phyloP scores from a whole-genome alignment of 1,140 invertebrate genomes.

The Philaenus spumarius region DNA sequence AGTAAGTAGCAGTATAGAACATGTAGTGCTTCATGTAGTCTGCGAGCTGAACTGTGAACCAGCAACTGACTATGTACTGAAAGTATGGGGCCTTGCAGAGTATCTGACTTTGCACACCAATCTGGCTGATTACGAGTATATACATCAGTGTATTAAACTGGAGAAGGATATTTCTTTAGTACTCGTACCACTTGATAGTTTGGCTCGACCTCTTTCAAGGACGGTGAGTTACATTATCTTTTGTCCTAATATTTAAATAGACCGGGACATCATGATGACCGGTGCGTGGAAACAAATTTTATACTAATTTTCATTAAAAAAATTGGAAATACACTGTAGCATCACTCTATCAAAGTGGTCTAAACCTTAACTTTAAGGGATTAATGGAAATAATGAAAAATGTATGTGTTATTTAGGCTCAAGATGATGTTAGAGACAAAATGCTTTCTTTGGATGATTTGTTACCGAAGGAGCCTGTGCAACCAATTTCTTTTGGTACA shows the following conservation, averaged over 20 bases:
- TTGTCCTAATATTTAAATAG: too few species aligned
- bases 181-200: constrained; percentile 51
- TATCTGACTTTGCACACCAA: constrained; percentile 62
- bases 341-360: too few species aligned
- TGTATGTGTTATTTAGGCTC: constrained; percentile 38
- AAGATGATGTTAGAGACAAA: constrained; percentile 68
- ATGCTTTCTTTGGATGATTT: constrained; percentile 65
- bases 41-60: constrained; percentile 68
- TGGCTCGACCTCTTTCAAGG: constrained; percentile 57
- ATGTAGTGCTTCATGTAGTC: constrained; percentile 80
- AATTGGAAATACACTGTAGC: too few species aligned
- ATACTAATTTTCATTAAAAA: too few species aligned
- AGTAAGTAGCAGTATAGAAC: constrained; percentile 80
- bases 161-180: constrained; percentile 83
- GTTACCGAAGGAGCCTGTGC: constrained; percentile 60
- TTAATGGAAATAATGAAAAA: not conserved
- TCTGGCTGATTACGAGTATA: constrained; percentile 85
- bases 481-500: constrained; percentile 67
- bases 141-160: constrained; percentile 88
- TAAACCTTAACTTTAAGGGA: too few species aligned
- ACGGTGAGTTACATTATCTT: constrained; percentile 54
- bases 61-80: constrained; percentile 40
- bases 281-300: too few species aligned
- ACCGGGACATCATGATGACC: too few species aligned
- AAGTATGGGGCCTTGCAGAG: constrained; percentile 72